Evolutionary conservation across 2,113 vertebrate species (phyloP), one percentile per base, ranked within the genome.

Genomic region (Salvelinus sp.): DNA sequence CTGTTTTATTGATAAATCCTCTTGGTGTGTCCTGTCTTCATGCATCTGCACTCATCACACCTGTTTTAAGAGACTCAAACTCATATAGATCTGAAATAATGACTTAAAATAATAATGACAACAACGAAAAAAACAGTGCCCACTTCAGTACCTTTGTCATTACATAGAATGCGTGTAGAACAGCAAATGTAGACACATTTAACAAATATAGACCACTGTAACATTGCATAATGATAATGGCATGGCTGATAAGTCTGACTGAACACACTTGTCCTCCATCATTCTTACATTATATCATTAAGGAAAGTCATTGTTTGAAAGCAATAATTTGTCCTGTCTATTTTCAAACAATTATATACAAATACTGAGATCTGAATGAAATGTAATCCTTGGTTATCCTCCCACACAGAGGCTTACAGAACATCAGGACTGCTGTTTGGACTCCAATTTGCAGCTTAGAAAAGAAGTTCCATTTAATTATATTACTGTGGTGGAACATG

Each of bases 401-500:
- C 80, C 77, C 77, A 80, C 76, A 86, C 73, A 38, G 76, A 28
- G 54, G 84, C 70, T 85, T 85, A 87, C 70, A 82, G 74, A 84
- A 87, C 79, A 80, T 75, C 76, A 78, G 76, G 62, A 81, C 14
- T 22, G 69, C 75, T 62, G 69, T 74, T 72, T 75, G 70, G 33
- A 67, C 79, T 82, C 81, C 76, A 79, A 79, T 85, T 87, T 82
- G 54, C 70, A 76, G 64, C 70, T 75, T 27, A 77, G 75, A 78
- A 78, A 83, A 87, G 79, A 87, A 80, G 74, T 81, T 33, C 75
- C 30, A 73, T 87, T 87, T 87, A 87, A 86, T 87, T 75, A 72
- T n/a, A 82, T 82, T 78, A 78, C 38, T 65, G 27, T 57, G 57
- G 25, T 54, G 50, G 14, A 57, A 25, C 9, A 58, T 47, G 62